Base-by-base conservation (phyloP, 2,797 vertebrate genomes). In the Gymnothorax reevesii region DNA sequence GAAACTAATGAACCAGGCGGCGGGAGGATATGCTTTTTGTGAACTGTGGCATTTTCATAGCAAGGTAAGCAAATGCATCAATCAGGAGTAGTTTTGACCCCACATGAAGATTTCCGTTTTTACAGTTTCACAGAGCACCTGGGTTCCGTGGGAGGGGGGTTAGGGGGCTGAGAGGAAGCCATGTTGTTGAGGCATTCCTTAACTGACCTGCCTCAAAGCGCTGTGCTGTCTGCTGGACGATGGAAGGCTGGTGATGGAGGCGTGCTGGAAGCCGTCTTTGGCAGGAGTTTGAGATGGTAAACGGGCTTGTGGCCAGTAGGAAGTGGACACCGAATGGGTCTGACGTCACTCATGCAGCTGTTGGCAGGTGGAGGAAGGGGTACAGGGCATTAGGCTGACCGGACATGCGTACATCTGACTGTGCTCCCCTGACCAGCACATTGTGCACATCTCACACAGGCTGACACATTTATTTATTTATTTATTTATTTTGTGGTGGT, bases 31-130 rank as follows among this genome's bases (percentile, higher is more conserved):
- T 9, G 2, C 20, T 79, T 42, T 66, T 82, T n/a, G 54, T 49
- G 8, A 54, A 54, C 84, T 42, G 84, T 60, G 57, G 57, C 17
- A 33, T 33, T 54, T 62, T 82, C 62, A n/a, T 64, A 49, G 42
- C 69, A 42, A 82, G 71, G 55, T 82, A 54, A 86, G 77, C 22
- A 55, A 55, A 49, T 49, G 12, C 66, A 55, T 82, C 62, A 55
- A 79, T 42, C 22, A 79, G 54, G 59, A 82, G 13, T 54, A 86
- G 79, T 60, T 33, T 66, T 52, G n/a, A 17, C 8, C 85, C 85
- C 75, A n/a, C 49, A 4, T 82, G 59, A 80, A 54, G 49, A 82
- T 42, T 42, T 42, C 33, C 33, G 57, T 27, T 60, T 64, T 86
- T 86, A 7, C 71, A 82, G 57, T 80, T 13, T 62, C 64, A 75